Conservation (phyloP, 2,797 vertebrate species). For the Chelon auratus region DNA sequence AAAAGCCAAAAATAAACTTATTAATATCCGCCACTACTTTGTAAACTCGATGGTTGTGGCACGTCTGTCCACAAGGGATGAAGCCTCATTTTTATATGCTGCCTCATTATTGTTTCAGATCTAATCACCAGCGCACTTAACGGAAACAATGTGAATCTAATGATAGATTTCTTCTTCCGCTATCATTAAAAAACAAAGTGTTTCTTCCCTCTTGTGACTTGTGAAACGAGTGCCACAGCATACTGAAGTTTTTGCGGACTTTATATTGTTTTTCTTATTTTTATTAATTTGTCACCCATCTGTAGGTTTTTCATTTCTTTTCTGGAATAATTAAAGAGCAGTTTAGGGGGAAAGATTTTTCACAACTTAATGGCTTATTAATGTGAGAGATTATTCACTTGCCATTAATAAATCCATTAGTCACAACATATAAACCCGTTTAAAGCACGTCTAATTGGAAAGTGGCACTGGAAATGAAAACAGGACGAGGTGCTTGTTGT, state of each 20-base stretch:
- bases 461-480: slow-evolving; percentile 7
- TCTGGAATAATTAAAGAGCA: neutral
- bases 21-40: neutral
- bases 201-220: slow-evolving; percentile 4
- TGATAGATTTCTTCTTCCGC: slow-evolving; percentile 3
- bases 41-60: neutral
- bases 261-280: slow-evolving; percentile 5
- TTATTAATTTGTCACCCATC: slow-evolving; percentile 3
- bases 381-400: slow-evolving; percentile 16
- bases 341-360: slow-evolving; percentile 7
- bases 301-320: neutral
- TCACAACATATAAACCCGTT: slow-evolving; percentile 18
- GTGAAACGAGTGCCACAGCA: neutral
- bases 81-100: slow-evolving; percentile 7
- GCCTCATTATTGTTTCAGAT: slow-evolving; percentile 10
- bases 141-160: neutral
- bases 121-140: neutral
- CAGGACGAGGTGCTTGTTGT: slow-evolving; percentile 18
- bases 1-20: neutral
- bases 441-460: slow-evolving; percentile 1
- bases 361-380: slow-evolving; percentile 12
- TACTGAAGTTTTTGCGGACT: slow-evolving; percentile 1
- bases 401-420: slow-evolving; percentile 36
- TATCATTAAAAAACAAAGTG: neutral
- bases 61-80: slow-evolving; percentile 6